A percentile compares a stretch with the other conserved stretches of the same genome.
Conservation (phyloP, 2,888 invertebrate genomes). For the Pollenia labialis region DNA sequence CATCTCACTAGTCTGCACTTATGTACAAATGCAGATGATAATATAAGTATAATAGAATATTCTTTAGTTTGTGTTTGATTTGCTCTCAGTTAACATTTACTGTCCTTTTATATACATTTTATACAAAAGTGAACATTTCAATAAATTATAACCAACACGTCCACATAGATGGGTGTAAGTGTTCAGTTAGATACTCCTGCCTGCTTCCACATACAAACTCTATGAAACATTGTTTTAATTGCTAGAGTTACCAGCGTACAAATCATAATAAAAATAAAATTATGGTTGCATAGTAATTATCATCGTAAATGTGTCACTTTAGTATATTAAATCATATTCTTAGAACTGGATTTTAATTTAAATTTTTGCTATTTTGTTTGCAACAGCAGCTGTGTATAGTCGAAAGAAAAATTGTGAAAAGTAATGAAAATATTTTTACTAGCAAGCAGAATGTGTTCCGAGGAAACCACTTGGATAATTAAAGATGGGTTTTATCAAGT, state of each 20-base stretch:
- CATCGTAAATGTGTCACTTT: conserved; percentile 65
- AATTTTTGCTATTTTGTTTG: not conserved
- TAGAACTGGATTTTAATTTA: not conserved
- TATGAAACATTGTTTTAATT: conserved; percentile 20
- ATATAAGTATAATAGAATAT: not conserved
- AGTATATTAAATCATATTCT: conserved; percentile 57
- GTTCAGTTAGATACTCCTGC: not conserved
- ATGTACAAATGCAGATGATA: not conserved
- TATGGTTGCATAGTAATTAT: conserved; percentile 62
- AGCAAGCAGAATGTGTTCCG: too few relatives aligned
- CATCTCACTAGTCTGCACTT: conserved; percentile 18
- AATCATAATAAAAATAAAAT: conserved; percentile 66
- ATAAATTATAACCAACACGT: not conserved
- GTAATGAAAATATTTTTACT: too few relatives aligned
- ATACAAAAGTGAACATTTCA: not conserved
- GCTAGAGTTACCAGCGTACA: conserved; percentile 3
- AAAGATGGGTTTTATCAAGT: too few relatives aligned
- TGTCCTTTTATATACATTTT: conserved; percentile 8
- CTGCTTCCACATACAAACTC: not conserved
- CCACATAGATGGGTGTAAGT: not conserved
- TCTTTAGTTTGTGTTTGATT: conserved; percentile 5
- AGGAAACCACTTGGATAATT: too few relatives aligned
- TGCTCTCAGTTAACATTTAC: not conserved
- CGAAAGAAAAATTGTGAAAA: too few relatives aligned
- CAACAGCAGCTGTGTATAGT: not conserved